Percentiles rank a stretch among this genome's conserved stretches.
Conservation (phyloP, 2,797 vertebrate genomes). For the Ctenopoma multispine region DNA sequence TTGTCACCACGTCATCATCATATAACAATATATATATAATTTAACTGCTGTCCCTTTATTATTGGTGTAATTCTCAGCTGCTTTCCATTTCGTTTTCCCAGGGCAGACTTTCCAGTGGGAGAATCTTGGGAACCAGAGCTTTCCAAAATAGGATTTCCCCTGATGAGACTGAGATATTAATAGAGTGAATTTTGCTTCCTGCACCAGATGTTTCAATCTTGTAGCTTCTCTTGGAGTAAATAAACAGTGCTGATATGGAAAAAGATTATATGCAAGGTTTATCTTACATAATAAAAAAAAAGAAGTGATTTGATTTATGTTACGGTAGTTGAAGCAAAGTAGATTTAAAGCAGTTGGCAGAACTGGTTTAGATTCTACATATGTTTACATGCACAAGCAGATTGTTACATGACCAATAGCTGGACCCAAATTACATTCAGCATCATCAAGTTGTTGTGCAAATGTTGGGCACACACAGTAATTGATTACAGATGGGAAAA, state of each 20-base stretch:
- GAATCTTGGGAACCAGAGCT: conserved; percentile 15
- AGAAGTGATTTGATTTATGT: too few relatives aligned
- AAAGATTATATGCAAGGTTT: background rate
- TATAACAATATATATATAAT: too few relatives aligned
- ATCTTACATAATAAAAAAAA: background rate
- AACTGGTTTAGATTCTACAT: too few relatives aligned
- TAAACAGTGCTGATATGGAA: background rate
- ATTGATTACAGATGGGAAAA: too few relatives aligned
- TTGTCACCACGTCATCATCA: background rate
- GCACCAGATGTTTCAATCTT: background rate
- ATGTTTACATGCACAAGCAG: too few relatives aligned
- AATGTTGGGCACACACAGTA: too few relatives aligned
- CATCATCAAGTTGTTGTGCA: too few relatives aligned
- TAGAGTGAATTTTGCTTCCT: conserved; percentile 19
- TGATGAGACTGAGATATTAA: conserved; percentile 15
- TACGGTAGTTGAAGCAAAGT: background rate
- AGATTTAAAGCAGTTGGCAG: background rate
- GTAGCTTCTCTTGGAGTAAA: conserved; percentile 5
- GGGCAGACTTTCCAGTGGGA: conserved; percentile 21
- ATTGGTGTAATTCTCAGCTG: background rate
- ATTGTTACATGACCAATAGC: background rate
- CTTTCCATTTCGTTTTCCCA: too few relatives aligned
- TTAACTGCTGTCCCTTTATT: background rate
- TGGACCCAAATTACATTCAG: background rate
- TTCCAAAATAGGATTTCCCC: conserved; percentile 24